Evolutionary conservation across 2,113 vertebrate species (phyloP).

Genomic region (Pollachius pollachius): DNA sequence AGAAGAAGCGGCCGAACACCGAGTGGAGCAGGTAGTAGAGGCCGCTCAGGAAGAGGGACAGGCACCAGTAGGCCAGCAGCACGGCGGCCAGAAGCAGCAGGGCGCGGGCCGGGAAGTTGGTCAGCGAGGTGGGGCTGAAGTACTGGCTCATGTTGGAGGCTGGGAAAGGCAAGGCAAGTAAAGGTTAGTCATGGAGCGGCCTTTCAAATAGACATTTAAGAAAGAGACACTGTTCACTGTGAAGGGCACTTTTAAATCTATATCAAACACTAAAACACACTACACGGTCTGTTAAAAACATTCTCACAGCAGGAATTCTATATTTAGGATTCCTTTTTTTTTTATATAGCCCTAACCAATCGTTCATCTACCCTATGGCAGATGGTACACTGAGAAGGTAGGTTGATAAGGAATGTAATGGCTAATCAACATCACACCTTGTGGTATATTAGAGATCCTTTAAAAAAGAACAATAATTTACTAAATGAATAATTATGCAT

Average conservation of each 20-base stretch:
- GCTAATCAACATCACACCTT: too few relatives aligned
- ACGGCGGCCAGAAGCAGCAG: slow-evolving; percentile 85
- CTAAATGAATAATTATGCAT: neutral
- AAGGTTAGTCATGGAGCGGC: slow-evolving; percentile 23
- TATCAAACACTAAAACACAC: too few relatives aligned
- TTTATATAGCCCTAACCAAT: too few relatives aligned
- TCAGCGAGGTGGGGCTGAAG: slow-evolving; percentile 82
- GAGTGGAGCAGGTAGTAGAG: slow-evolving; percentile 87
- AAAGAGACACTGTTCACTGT: too few relatives aligned
- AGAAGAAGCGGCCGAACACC: slow-evolving; percentile 91
- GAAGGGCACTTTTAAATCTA: too few relatives aligned
- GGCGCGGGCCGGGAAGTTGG: slow-evolving; percentile 74
- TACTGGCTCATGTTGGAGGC: slow-evolving; percentile 91
- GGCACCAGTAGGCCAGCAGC: slow-evolving; percentile 83
- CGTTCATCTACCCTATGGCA: too few relatives aligned
- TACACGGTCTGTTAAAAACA: neutral
- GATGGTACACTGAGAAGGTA: too few relatives aligned
- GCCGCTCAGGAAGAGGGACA: slow-evolving; percentile 88
- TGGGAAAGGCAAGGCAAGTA: slow-evolving; percentile 69
- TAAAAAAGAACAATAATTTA: neutral
- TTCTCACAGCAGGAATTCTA: too few relatives aligned
- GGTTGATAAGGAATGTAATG: too few relatives aligned
- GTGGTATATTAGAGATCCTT: too few relatives aligned
- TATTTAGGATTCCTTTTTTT: too few relatives aligned
- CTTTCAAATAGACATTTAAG: too few relatives aligned